Evolutionary conservation across 1,140 invertebrate genomes (phyloP), one percentile per base, ranked within the genome.

Genomic region (Trichomalopsis sarcophagae): DNA sequence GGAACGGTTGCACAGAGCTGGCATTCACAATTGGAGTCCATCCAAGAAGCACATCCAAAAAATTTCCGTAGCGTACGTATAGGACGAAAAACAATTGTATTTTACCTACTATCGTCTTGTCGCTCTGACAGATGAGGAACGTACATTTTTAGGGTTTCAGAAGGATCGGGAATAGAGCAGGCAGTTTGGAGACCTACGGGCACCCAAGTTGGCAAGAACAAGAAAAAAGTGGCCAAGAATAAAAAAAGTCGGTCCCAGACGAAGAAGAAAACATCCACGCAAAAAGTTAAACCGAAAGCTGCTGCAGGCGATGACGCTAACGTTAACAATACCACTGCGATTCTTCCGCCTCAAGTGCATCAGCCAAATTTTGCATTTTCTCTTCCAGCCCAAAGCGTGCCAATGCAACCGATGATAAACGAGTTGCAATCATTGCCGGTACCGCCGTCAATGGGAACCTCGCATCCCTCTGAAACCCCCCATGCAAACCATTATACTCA

Each of bases 11-110:
- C 93, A 93, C 62, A 93, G 92, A 88, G 93, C 93, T 85, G 93
- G 93, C 71, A 93, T 93, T 75, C 93, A 93, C 79, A 93, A 93
- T 73, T 93, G 93, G 93, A 93, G 92, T 84, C 93, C 92, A 0
- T 93, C 92, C 7, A 89, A 90, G 23, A 93, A 93, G 82, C 92
- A 93, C 71, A 93, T 93, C 87, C 91, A 93, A 84, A 93, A 89
- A 82, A 93, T 93, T 82, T 89, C 92, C 7, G 84, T 93, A 23
- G 90, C 90, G 92, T 93, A 88, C 62, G 88, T 90, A 83, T 68
- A 55, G 3, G 33, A 81, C 21, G 30, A 79, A 6, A 50, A 44
- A 33, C n/a, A 17, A 30, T 44, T 55, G 86, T 9, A 83, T 81
- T 83, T 81, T n/a, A n/a, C n/a, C n/a, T n/a, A 75, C 81, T 82